phyloP scores from a whole-genome alignment of 2,113 vertebrate genomes.

The Columbina picui region DNA sequence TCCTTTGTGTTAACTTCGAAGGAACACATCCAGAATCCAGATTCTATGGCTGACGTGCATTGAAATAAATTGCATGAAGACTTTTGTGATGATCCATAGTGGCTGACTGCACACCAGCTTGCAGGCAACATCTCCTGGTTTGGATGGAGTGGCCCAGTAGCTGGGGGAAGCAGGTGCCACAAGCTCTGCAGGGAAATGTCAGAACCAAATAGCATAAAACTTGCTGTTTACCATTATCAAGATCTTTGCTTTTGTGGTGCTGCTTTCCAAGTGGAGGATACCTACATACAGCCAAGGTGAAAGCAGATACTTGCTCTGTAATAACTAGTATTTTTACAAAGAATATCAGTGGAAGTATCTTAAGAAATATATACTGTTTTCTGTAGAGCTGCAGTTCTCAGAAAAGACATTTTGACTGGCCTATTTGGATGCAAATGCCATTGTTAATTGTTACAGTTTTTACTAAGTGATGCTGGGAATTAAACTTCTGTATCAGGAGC shows the following conservation, averaged over 20 bases:
- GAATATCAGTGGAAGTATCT: neutral
- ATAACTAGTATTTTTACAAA: neutral
- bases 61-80: neutral
- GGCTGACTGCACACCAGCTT: neutral
- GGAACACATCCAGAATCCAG: neutral
- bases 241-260: neutral
- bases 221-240: neutral
- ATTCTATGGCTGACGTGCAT: neutral
- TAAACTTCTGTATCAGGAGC: neutral
- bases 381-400: neutral
- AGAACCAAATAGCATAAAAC: neutral
- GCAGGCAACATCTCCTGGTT: neutral
- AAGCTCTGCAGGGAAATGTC: neutral
- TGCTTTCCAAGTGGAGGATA: neutral
- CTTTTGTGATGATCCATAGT: neutral
- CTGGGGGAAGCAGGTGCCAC: accelerated
- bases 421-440: neutral
- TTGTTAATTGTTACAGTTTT: neutral
- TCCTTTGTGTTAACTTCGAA: neutral
- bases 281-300: neutral
- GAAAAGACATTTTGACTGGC: neutral
- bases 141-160: neutral
- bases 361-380: neutral
- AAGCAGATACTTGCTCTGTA: neutral
- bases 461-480: neutral